These are phyloP conservation scores for Philereme transversata DNA, from an alignment of 2,888 invertebrate genomes.

Conservation along the genomic window DNA sequence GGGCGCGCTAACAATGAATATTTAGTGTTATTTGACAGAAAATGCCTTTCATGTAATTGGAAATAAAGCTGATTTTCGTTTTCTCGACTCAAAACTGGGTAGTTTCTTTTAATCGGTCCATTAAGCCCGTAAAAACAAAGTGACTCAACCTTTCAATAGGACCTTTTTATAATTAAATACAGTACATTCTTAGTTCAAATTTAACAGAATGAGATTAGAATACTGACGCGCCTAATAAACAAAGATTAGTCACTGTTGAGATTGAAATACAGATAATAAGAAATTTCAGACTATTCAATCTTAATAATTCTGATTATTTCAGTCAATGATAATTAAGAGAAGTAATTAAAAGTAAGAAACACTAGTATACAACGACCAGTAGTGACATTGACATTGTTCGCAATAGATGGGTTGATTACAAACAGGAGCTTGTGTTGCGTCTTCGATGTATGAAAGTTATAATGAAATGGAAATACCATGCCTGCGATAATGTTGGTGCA, in stretches of 20 bases:
- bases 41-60: slow-evolving; percentile 39
- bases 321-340: neutral
- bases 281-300: neutral
- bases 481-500: slow-evolving; percentile 6
- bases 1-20: slow-evolving; percentile 52
- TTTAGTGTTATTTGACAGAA: slow-evolving; percentile 48
- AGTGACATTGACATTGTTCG: slow-evolving; percentile 68
- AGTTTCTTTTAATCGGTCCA: slow-evolving; percentile 15
- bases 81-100: neutral
- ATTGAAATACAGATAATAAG: neutral
- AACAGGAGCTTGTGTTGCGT: slow-evolving; percentile 13
- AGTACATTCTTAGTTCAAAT: neutral
- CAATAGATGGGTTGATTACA: slow-evolving; percentile 23
- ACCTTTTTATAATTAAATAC: neutral
- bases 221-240: neutral
- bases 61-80: slow-evolving; percentile 29
- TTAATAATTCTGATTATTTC: no score
- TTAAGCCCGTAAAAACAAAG: slow-evolving; percentile 2
- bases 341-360: slow-evolving; percentile 16
- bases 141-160: neutral
- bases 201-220: neutral
- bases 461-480: slow-evolving; percentile 10
- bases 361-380: slow-evolving; percentile 41
- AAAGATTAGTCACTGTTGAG: neutral
- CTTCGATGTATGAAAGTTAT: slow-evolving; percentile 22